Evolutionary conservation across 2,797 vertebrate genomes (phyloP).

Genomic region (Sebastes oblongus): DNA sequence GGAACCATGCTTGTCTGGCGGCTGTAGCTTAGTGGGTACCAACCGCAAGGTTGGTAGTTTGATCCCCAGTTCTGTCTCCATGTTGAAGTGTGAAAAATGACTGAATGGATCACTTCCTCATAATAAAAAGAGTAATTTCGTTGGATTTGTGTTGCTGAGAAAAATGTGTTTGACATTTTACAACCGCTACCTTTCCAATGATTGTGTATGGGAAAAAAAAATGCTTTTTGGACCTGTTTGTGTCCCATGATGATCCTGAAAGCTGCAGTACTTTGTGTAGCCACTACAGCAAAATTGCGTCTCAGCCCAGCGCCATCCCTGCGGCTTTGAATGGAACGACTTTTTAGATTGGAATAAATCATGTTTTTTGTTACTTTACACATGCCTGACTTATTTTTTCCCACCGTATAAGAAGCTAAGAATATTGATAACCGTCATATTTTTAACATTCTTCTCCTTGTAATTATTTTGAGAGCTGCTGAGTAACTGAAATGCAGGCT

Average conservation of each 20-base stretch:
- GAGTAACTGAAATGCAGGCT: neutral
- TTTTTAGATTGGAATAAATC: neutral
- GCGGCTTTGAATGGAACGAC: neutral
- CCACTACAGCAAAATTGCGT: neutral
- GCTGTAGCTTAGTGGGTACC: too few relatives aligned
- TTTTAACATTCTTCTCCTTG: too few relatives aligned
- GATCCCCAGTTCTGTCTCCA: too few relatives aligned
- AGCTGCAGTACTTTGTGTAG: neutral
- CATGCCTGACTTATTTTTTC: neutral
- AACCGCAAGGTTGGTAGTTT: too few relatives aligned
- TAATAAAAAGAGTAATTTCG: neutral
- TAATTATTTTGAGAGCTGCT: neutral
- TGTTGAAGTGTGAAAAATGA: too few relatives aligned
- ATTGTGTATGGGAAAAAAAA: too few relatives aligned
- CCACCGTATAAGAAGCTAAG: neutral
- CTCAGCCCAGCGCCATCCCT: neutral
- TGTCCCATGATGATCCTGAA: neutral
- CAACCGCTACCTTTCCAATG: neutral
- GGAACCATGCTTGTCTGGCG: too few relatives aligned
- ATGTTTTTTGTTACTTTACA: neutral
- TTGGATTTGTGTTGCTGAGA: neutral
- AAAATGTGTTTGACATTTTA: neutral
- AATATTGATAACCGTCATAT: neutral
- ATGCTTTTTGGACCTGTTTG: neutral
- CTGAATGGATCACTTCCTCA: too few relatives aligned